phyloP scores from a whole-genome alignment of 2,113 vertebrate genomes.

The Phocoena phocoena region DNA sequence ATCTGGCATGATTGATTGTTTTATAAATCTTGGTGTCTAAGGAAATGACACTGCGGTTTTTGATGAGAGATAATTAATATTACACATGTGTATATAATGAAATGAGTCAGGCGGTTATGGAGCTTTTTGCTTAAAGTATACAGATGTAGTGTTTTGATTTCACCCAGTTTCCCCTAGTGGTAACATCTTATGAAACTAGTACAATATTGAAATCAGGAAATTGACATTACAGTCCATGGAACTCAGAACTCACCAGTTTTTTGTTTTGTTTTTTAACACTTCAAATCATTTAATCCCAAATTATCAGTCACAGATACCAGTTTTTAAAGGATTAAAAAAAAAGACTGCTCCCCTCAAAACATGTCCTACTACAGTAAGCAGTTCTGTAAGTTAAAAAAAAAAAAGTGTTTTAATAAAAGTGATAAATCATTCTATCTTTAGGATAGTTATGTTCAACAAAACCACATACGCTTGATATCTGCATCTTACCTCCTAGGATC shows the following conservation, averaged over 20 bases:
- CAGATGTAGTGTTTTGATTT: not conserved
- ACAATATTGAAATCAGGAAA: not conserved
- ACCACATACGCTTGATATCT: conserved; percentile 55
- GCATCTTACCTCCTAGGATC: conserved; percentile 69
- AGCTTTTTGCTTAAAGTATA: not conserved
- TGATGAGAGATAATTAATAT: not conserved
- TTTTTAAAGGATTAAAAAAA: not conserved
- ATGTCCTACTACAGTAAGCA: conserved; percentile 19
- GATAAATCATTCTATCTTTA: conserved; percentile 33
- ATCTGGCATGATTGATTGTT: not conserved
- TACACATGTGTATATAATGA: not conserved
- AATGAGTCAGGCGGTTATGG: not conserved
- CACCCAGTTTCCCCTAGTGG: not conserved
- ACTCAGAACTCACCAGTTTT: not conserved
- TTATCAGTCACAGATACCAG: not conserved
- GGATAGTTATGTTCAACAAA: conserved; percentile 49
- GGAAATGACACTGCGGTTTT: not conserved
- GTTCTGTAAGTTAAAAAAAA: conserved; percentile 10
- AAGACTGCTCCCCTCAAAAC: not conserved
- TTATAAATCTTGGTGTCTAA: not conserved
- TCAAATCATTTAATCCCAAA: conserved; percentile 38
- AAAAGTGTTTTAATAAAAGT: conserved; percentile 38
- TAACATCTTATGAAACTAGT: not conserved
- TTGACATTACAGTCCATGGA: not conserved
- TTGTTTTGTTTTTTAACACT: not conserved